Conservation (phyloP, 2,113 vertebrate genomes). For the Sylvicapra grimmia region DNA sequence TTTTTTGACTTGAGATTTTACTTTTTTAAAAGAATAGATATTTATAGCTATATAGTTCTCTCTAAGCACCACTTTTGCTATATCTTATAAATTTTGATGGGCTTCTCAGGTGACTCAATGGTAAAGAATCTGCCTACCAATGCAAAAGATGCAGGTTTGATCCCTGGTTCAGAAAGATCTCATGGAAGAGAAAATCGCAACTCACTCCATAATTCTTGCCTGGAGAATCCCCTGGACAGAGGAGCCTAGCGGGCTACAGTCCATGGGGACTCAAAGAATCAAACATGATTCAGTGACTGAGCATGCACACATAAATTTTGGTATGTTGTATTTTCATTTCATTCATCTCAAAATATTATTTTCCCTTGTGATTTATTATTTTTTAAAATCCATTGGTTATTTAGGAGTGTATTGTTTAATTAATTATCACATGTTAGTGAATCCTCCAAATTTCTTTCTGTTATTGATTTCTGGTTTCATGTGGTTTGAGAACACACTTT, state of each 20-base stretch:
- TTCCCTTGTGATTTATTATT: background rate
- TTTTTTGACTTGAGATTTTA: background rate
- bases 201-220: background rate
- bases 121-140: background rate
- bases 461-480: background rate
- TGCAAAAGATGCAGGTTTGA: background rate
- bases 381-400: background rate
- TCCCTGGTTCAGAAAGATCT: background rate
- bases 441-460: background rate
- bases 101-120: background rate
- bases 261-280: background rate
- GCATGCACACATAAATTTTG: background rate
- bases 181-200: background rate
- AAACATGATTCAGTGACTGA: background rate
- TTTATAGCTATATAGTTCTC: background rate
- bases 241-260: background rate
- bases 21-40: background rate
- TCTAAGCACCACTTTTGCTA: background rate
- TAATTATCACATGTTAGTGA: background rate
- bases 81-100: background rate
- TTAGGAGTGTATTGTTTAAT: background rate
- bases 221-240: background rate
- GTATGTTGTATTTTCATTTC: background rate
- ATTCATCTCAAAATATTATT: background rate
- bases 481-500: background rate